Conservation (phyloP, 1,140 invertebrate genomes). For the Thalassaphorura encarpata region DNA sequence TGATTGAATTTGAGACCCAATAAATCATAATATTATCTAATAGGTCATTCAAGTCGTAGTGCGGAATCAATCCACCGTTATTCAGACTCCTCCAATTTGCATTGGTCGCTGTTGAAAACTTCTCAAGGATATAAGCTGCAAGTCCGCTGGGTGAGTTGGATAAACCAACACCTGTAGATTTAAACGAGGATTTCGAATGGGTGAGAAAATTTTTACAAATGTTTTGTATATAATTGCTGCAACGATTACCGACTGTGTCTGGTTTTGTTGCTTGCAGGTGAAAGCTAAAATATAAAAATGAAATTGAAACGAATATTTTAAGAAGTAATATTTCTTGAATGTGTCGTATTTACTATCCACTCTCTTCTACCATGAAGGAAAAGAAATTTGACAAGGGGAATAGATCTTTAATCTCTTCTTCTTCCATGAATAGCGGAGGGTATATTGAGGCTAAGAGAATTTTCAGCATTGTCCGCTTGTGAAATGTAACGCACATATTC, state of each 20-base stretch:
- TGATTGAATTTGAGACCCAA: constrained; percentile 41
- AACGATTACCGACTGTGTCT: constrained; percentile 5
- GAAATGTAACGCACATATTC: constrained; percentile 35
- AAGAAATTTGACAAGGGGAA: constrained; percentile 31
- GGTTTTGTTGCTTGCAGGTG: constrained; percentile 37
- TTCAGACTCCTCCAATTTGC: constrained; percentile 19
- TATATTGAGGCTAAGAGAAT: constrained; percentile 41
- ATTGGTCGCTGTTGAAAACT: constrained; percentile 46
- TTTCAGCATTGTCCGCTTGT: constrained; percentile 37
- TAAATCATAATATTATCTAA: constrained; percentile 48
- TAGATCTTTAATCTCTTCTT: background rate
- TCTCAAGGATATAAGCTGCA: constrained; percentile 48
- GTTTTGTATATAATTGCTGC: too few species aligned
- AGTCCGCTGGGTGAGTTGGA: constrained; percentile 39
- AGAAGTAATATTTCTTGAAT: too few species aligned
- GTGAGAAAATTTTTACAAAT: too few species aligned
- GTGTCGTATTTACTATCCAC: too few species aligned
- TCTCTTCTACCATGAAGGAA: constrained; percentile 37
- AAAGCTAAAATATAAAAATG: too few species aligned
- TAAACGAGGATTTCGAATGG: too few species aligned
- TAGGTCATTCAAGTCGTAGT: constrained; percentile 44
- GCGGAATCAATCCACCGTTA: constrained; percentile 41
- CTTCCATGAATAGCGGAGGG: constrained; percentile 19
- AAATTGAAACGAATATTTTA: too few species aligned
- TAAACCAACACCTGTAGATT: constrained; percentile 10